phyloP scores from a whole-genome alignment of 1,140 invertebrate species.

The Triops cancriformis region DNA sequence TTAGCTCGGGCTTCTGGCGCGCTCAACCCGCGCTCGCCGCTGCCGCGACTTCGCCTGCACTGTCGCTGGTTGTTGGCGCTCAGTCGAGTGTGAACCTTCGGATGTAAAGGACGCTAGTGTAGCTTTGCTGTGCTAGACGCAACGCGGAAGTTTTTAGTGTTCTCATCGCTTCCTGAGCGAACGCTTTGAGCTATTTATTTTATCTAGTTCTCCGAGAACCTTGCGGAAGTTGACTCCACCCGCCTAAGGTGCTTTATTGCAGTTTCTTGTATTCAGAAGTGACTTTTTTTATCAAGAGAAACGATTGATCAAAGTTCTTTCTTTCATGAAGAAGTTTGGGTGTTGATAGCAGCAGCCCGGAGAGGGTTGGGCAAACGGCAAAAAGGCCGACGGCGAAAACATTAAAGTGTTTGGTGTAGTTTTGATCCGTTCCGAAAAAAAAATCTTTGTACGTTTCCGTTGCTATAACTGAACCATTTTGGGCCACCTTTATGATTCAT shows the following conservation, averaged over 20 bases:
- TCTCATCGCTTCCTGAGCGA: too few relatives aligned
- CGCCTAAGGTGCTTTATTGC: too few relatives aligned
- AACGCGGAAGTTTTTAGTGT: constrained; percentile 2
- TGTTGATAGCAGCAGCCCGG: neutral
- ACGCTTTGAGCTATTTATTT: too few relatives aligned
- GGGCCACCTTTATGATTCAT: too few relatives aligned
- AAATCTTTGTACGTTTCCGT: neutral
- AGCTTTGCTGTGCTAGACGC: neutral
- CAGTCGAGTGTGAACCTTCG: neutral
- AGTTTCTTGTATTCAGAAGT: neutral
- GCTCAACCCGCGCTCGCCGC: neutral
- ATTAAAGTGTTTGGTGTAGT: neutral
- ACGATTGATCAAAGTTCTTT: neutral
- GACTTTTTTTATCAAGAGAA: neutral
- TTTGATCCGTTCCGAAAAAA: neutral
- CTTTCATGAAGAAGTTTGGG: neutral
- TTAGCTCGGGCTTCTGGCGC: neutral
- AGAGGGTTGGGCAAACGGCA: neutral
- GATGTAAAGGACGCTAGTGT: neutral
- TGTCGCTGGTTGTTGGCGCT: neutral
- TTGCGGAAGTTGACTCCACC: too few relatives aligned
- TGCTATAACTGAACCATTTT: too few relatives aligned
- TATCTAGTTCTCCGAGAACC: too few relatives aligned
- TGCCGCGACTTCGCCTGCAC: neutral
- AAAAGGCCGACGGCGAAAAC: neutral